Conservation (phyloP, 2,797 vertebrate species). For the Caiman crocodilus region DNA sequence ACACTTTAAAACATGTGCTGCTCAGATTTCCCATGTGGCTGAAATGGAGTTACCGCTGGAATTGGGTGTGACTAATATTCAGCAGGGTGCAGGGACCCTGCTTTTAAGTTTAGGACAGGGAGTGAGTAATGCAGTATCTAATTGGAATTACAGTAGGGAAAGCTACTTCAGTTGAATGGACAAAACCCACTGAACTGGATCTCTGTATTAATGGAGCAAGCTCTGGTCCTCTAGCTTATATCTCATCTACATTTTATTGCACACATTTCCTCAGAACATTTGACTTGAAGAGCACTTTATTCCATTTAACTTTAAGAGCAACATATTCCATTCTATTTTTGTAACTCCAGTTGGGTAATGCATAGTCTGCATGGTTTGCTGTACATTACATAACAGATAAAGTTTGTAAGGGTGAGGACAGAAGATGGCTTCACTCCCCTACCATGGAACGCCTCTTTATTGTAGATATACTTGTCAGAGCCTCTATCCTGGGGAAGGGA, state of each 20-base stretch:
- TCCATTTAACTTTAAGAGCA: neutral
- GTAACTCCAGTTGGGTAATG: neutral
- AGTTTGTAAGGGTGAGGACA: neutral
- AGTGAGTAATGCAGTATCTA: neutral
- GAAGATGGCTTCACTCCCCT: neutral
- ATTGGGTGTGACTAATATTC: neutral
- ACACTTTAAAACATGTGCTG: neutral
- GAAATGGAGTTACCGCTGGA: neutral
- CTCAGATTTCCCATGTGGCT: neutral
- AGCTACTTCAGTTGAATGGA: neutral
- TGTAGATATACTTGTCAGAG: neutral
- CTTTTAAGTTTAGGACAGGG: rapidly evolving
- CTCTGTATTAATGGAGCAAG: neutral
- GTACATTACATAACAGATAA: neutral
- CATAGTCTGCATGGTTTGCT: neutral
- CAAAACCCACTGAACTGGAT: neutral
- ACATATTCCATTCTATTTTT: neutral
- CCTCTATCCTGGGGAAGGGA: neutral
- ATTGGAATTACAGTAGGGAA: neutral
- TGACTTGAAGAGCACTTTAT: neutral
- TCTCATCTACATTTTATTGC: neutral
- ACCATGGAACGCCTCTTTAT: neutral
- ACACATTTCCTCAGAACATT: neutral
- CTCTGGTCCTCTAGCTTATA: neutral
- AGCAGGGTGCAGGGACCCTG: rapidly evolving